These are phyloP conservation scores for Brachionichthys hirsutus DNA, from an alignment of 2,113 vertebrate species.

Conservation along the genomic window DNA sequence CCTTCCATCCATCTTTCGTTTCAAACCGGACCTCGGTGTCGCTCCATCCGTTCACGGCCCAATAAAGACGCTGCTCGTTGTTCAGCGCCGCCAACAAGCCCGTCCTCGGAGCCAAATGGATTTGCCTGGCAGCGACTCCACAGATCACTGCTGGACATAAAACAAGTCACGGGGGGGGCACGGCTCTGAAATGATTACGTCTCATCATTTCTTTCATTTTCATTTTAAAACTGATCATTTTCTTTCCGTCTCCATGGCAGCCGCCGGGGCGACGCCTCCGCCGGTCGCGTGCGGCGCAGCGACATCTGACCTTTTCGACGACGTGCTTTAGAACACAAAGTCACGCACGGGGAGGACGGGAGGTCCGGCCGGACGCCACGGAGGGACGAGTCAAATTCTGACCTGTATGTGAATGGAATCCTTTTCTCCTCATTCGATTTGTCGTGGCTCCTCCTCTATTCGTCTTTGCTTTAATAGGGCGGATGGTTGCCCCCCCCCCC, in stretches of 20 bases:
- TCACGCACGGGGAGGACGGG: neutral
- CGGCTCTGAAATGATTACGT: conserved; percentile 12
- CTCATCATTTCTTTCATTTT: conserved; percentile 8
- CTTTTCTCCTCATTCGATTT: too few relatives aligned
- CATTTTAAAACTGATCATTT: too few relatives aligned
- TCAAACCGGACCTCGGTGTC: neutral
- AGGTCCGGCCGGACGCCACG: too few relatives aligned
- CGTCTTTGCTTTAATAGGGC: conserved; percentile 32
- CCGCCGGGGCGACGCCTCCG: conserved; percentile 40
- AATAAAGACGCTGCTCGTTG: conserved; percentile 29
- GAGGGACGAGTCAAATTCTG: too few relatives aligned
- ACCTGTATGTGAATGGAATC: too few relatives aligned
- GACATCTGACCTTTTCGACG: conserved; percentile 5
- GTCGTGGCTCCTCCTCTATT: conserved; percentile 8
- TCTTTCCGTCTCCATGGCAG: conserved; percentile 17
- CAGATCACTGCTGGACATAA: conserved; percentile 49
- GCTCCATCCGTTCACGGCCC: conserved; percentile 17
- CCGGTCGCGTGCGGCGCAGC: conserved; percentile 26
- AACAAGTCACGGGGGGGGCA: conserved; percentile 23
- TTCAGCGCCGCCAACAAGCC: conserved; percentile 30
- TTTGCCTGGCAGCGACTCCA: conserved; percentile 23
- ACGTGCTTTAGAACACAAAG: neutral
- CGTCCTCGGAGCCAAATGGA: conserved; percentile 37
- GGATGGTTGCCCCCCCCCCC: conserved; percentile 38
- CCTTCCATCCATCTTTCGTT: neutral